Conservation (phyloP, 2,113 vertebrate genomes). For the Echinops telfairi region DNA sequence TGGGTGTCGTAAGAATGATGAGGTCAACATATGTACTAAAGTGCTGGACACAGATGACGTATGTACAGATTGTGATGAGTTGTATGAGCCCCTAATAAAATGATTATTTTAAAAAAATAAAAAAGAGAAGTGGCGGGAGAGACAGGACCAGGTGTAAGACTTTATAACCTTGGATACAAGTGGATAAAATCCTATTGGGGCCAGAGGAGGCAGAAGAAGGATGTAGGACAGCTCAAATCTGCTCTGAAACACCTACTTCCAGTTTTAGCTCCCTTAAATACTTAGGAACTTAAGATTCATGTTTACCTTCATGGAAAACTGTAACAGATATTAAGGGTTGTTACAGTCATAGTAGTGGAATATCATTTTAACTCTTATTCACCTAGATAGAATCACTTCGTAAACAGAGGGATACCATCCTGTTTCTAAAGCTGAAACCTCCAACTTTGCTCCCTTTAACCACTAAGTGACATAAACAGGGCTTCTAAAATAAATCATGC, state of each 20-base stretch:
- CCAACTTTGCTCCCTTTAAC: neutral
- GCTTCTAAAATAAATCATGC: neutral
- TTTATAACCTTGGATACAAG: neutral
- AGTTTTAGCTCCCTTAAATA: neutral
- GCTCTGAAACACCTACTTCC: neutral
- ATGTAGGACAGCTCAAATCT: neutral
- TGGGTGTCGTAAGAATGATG: no score
- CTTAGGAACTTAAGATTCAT: neutral
- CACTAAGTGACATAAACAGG: neutral
- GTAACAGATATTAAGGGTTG: neutral
- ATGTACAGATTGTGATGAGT: no score
- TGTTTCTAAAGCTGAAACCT: neutral
- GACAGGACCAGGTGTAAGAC: conserved; percentile 5
- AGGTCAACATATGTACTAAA: no score
- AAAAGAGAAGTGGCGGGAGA: neutral
- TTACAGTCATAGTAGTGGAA: neutral
- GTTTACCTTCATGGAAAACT: neutral
- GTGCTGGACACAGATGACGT: no score
- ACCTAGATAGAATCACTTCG: neutral
- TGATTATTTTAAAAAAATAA: no score
- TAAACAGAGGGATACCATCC: neutral
- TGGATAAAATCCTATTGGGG: neutral
- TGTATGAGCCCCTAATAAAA: no score
- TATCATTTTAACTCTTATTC: neutral
- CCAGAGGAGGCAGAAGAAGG: neutral